phyloP scores from a whole-genome alignment of 2,888 invertebrate genomes.

The Cyaniris semiargus region DNA sequence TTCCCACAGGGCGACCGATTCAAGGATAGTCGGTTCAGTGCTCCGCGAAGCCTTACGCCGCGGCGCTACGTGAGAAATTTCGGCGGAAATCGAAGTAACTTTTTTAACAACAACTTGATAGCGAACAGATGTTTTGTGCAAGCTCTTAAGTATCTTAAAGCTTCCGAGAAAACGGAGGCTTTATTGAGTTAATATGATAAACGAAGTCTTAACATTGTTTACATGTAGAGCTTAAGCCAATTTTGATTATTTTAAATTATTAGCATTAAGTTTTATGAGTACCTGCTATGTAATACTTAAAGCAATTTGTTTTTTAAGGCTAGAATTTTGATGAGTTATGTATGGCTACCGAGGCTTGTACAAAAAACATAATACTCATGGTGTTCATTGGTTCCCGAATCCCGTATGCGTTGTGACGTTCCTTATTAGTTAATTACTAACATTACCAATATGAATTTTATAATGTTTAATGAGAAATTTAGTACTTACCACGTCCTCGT shows the following conservation, averaged over 20 bases:
- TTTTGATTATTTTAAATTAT: neutral
- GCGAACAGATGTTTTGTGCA: conserved; percentile 17
- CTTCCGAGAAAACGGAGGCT: conserved; percentile 19
- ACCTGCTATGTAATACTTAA: too few species aligned
- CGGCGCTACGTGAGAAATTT: conserved; percentile 39
- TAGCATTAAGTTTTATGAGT: neutral
- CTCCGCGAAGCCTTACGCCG: conserved; percentile 64
- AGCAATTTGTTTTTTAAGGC: too few species aligned
- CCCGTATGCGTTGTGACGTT: neutral
- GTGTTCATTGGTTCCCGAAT: neutral
- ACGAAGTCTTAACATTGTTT: neutral
- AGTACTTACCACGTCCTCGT: conserved; percentile 66
- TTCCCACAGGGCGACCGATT: conserved; percentile 63
- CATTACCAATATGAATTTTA: neutral
- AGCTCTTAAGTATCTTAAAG: neutral
- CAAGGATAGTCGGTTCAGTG: conserved; percentile 78
- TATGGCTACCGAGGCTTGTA: too few species aligned
- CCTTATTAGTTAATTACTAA: neutral
- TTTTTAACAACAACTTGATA: conserved; percentile 14
- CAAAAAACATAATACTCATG: too few species aligned
- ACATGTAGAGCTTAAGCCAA: neutral
- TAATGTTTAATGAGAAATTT: neutral
- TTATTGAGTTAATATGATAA: neutral
- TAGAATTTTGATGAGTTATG: too few species aligned
- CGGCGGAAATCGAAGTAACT: conserved; percentile 34